Base-by-base conservation (phyloP, 1,140 invertebrate genomes). In the Heliconius melpomene region DNA sequence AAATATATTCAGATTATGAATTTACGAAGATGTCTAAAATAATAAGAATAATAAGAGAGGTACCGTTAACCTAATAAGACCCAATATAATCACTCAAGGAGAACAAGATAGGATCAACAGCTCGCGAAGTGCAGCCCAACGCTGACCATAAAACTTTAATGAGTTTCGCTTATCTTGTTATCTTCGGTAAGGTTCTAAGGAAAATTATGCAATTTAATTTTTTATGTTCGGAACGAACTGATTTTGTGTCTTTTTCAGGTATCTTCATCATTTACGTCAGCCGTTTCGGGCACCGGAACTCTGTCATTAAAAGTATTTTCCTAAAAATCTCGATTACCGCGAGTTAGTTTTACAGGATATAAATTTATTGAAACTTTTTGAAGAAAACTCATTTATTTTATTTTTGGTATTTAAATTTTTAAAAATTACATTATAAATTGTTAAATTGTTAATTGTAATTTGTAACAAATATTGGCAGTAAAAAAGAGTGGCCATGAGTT, bases 121-220 rank as follows among this genome's bases (percentile, higher is more conserved):
- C 75, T 80, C 13, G 77, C 72, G 75, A 85, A 79, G 38, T 82
- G 81, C 81, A 86, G 77, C 80, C 75, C 78, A 83, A 76, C 78
- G 78, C 77, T 82, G 84, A 88, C 88, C 87, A 88, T 88, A 90
- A 89, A 92, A 91, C 87, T 91, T 92, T 90, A 92, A 92, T 92
- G 90, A 92, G 89, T 91, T 90, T 90, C 76, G 83, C 85, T 83
- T 88, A 84, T 88, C 88, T 90, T 90, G 89, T 90, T 90, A 91
- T 91, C 89, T 87, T 86, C 11, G 26, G n/a, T 66, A 66, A 86
- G 85, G 78, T 89, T 75, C 8, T 66, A 40, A 36, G 38, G 54
- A 40, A 60, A 60, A 87, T 85, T 79, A 79, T 84, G 81, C 23
- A 66, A 29, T 29, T 60, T 6, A 66, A 11, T 26, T 66, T 66